Conservation (phyloP, 1,140 invertebrate genomes). For the Drosophila ohnishii region DNA sequence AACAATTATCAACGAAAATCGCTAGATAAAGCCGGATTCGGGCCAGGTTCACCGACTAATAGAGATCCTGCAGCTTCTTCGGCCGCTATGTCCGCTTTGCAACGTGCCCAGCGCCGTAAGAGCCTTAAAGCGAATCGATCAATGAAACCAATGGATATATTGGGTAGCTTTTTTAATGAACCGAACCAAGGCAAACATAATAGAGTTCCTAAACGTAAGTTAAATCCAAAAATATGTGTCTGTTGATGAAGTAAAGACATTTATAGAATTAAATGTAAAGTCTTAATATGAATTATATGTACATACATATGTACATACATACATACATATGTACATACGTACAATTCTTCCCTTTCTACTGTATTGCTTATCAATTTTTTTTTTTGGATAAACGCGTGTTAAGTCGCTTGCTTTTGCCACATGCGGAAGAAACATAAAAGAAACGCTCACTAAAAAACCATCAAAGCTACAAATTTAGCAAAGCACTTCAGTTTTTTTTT, state of each 20-base stretch:
- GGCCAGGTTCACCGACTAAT: conserved; percentile 12
- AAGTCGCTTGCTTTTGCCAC: conserved; percentile 11
- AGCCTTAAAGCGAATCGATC: conserved; percentile 76
- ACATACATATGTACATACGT: not conserved
- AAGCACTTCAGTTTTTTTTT: conserved; percentile 63
- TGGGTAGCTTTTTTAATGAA: conserved; percentile 79
- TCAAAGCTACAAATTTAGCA: conserved; percentile 48
- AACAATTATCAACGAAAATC: conserved; percentile 17
- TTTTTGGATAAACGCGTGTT: not conserved
- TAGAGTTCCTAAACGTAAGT: conserved; percentile 81
- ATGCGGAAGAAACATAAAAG: conserved; percentile 44
- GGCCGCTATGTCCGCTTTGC: conserved; percentile 32
- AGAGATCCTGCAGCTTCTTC: conserved; percentile 29
- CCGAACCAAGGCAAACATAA: conserved; percentile 53
- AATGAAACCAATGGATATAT: conserved; percentile 66
- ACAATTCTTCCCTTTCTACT: not conserved
- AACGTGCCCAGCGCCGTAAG: conserved; percentile 63
- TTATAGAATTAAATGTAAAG: not conserved
- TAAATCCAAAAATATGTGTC: not conserved
- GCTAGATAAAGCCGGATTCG: not conserved
- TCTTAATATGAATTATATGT: not conserved
- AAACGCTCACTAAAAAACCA: conserved; percentile 9
- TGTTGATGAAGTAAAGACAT: conserved; percentile 4
- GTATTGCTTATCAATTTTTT: not conserved
- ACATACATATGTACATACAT: not conserved